Conservation (phyloP, 1,140 invertebrate genomes). For the Penaeus japonicus region DNA sequence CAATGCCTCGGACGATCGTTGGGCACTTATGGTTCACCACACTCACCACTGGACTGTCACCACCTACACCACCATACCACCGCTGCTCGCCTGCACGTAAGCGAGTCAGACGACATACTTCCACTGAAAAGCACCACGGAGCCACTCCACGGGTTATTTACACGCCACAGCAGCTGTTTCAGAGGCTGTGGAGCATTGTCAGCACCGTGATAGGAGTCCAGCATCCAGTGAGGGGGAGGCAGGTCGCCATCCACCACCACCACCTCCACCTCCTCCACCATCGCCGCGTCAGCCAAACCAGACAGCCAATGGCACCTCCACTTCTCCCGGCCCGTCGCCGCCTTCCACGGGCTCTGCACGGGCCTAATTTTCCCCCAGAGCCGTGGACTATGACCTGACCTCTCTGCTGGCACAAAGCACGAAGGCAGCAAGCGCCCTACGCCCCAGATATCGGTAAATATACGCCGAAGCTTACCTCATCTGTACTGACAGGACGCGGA, state of each 20-base stretch:
- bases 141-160: no score
- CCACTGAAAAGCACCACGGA: no score
- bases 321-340: not conserved
- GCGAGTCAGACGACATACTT: no score
- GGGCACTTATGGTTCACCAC: no score
- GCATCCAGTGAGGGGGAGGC: constrained; percentile 18
- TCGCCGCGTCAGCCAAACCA: constrained; percentile 44
- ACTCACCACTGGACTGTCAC: no score
- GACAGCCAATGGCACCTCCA: constrained; percentile 15
- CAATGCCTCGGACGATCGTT: no score
- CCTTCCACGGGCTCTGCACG: not conserved
- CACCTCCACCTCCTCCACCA: constrained; percentile 39
- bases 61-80: no score
- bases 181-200: no score
- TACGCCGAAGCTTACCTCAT: constrained; percentile 48
- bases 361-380: not conserved
- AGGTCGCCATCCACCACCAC: constrained; percentile 38
- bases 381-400: not conserved
- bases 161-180: no score
- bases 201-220: not conserved
- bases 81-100: no score
- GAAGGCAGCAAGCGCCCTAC: not conserved
- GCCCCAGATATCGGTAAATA: constrained; percentile 33
- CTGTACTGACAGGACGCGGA: constrained; percentile 32
- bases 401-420: not conserved